These are phyloP conservation scores for Penaeus indicus DNA, from an alignment of 1,140 invertebrate genomes.

Conservation along the genomic window DNA sequence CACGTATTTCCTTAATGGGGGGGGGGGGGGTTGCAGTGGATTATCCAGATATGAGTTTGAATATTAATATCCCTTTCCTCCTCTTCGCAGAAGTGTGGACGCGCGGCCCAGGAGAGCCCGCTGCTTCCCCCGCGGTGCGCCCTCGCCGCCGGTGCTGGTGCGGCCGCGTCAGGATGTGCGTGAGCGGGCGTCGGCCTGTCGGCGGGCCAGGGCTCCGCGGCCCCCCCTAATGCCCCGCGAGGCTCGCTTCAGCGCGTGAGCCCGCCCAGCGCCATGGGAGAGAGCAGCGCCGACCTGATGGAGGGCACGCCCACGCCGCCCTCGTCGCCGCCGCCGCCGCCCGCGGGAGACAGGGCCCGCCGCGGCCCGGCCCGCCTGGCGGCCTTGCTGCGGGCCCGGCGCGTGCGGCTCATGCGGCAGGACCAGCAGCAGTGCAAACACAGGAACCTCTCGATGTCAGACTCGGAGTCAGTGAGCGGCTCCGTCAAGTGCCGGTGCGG, in stretches of 20 bases:
- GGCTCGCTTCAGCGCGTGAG: background rate
- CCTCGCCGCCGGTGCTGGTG: no score
- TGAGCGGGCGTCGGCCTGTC: background rate
- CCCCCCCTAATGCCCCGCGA: background rate
- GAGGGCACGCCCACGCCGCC: slow-evolving; percentile 37
- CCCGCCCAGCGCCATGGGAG: slow-evolving; percentile 13
- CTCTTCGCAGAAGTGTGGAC: no score
- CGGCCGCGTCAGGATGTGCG: no score
- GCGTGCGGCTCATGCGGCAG: slow-evolving; percentile 8
- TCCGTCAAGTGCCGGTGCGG: slow-evolving; percentile 41
- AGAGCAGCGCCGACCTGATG: slow-evolving; percentile 48
- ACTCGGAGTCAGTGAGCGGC: slow-evolving; percentile 33
- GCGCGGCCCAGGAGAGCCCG: no score
- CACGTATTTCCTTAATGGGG: no score
- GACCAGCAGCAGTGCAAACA: background rate
- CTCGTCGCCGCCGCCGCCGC: slow-evolving; percentile 17
- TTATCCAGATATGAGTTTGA: no score
- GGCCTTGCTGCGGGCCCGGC: slow-evolving; percentile 28
- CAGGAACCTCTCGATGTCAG: slow-evolving; percentile 28
- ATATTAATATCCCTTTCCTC: no score
- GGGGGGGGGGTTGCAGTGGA: no score
- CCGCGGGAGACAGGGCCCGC: background rate
- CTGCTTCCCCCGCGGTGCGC: no score
- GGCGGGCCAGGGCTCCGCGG: background rate
- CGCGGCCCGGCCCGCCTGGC: slow-evolving; percentile 32